Evolutionary conservation across 2,113 vertebrate genomes (phyloP), one percentile per base, ranked within the genome.

Genomic region (Haemorhous mexicanus): DNA sequence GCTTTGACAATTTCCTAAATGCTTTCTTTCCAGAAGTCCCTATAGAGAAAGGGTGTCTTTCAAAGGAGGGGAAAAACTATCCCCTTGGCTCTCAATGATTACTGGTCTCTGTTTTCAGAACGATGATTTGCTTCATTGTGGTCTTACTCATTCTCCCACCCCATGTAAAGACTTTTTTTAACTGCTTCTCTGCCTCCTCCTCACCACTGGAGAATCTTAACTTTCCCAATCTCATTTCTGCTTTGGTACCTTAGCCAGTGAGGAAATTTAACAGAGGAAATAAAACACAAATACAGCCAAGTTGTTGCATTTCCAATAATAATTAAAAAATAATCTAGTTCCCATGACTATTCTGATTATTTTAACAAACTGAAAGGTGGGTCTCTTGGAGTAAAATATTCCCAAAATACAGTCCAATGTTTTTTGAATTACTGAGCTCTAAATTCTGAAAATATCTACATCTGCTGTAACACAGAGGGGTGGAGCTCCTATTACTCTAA

Each of bases 101-200:
- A 14, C 61, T 74, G 46, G 16, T 74, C 30, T 84, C 41, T 66
- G 13, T 53, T 90, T 76, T 70, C n/a, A 69, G 50, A 90, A 46
- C 0, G 1, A 28, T 53, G 7, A 44, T 52, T 76, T 76, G 4
- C 19, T 69, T 88, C 53, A 41, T 0, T 35, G 28, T 5, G 0
- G 37, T 61, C 33, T 61, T 73, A 44, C 6, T 47, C 22, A 20
- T 49, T 61, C 13, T 55, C 16, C 9, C 9, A 53, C 8, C 4
- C 16, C 5, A 41, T 7, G 14, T 37, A 62, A 87, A 66, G 17
- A 49, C 10, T 6, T 18, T 53, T 19, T 55, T 70, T 67, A 7
- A 39, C 32, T 69, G 14, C 37, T 61, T 62, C 11, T 39, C 28
- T 70, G 20, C 18, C 32, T 76, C 50, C 15, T 56, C 10, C 20